These are phyloP conservation scores for Hiodon tergisus DNA, from an alignment of 2,113 vertebrate species.

Conservation along the genomic window DNA sequence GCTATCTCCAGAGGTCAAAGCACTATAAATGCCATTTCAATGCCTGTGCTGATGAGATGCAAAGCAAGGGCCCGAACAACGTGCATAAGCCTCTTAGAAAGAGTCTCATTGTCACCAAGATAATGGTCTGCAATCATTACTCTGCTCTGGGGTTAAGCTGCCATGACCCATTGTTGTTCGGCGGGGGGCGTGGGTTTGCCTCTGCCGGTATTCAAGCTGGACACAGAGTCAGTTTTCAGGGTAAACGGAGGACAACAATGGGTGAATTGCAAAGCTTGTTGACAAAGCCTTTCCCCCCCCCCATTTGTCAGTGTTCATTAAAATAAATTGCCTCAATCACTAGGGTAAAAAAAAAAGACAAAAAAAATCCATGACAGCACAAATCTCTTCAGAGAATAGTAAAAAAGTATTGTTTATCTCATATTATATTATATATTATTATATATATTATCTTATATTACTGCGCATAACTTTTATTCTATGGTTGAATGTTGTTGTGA, in stretches of 20 bases:
- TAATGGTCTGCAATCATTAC: slow-evolving; percentile 5
- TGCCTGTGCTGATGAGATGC: neutral
- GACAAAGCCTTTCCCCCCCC: slow-evolving; percentile 42
- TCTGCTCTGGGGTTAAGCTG: neutral
- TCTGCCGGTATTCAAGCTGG: neutral
- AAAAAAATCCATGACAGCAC: no score
- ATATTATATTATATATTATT: no score
- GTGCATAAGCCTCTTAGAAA: neutral
- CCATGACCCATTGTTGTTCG: slow-evolving; percentile 21
- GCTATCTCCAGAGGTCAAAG: neutral
- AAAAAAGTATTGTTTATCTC: no score
- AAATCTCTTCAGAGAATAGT: no score
- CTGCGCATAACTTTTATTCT: no score
- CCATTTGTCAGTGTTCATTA: slow-evolving; percentile 33
- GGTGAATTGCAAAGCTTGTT: slow-evolving; percentile 32
- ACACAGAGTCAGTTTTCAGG: slow-evolving; percentile 9
- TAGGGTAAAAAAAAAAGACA: slow-evolving; percentile 5
- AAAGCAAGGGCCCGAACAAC: neutral
- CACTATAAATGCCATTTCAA: neutral
- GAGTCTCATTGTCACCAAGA: neutral
- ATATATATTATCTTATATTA: no score
- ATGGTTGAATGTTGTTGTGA: no score
- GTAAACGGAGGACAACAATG: slow-evolving; percentile 16
- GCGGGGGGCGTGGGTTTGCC: slow-evolving; percentile 25
- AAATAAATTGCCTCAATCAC: slow-evolving; percentile 37